Percentiles rank a stretch among this genome's conserved stretches.
phyloP scores from a whole-genome alignment of 30 jellyfish, hydroid and myxozoan genomes.

The Clytia hemisphaerica region DNA sequence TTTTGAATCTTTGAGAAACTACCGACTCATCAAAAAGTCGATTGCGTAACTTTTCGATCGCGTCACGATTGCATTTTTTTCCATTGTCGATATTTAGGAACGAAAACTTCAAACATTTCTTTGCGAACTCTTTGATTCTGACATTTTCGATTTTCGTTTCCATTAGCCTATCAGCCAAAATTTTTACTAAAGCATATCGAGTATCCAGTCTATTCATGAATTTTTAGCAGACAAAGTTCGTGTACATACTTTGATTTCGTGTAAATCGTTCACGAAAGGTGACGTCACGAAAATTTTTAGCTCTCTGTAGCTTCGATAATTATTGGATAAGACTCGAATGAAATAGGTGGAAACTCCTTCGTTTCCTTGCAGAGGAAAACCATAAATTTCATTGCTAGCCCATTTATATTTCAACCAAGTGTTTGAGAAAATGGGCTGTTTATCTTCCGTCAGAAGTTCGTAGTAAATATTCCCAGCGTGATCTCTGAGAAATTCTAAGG shows the following conservation, averaged over 20 bases:
- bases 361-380: slow-evolving; percentile 76
- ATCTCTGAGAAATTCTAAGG: no score
- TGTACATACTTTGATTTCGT: slow-evolving; percentile 54
- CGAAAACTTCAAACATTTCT: slow-evolving; percentile 43
- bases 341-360: slow-evolving; percentile 38
- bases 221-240: slow-evolving; percentile 36
- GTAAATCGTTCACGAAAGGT: slow-evolving; percentile 27
- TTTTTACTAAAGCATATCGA: slow-evolving; percentile 42
- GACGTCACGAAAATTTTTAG: slow-evolving; percentile 26
- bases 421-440: slow-evolving; percentile 32
- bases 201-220: slow-evolving; percentile 60
- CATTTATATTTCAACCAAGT: slow-evolving; percentile 72
- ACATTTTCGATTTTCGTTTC: slow-evolving; percentile 34
- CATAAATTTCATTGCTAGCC: slow-evolving; percentile 47
- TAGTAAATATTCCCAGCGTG: no score
- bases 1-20: slow-evolving; percentile 27
- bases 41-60: slow-evolving; percentile 40
- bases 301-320: no score
- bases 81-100: slow-evolving; percentile 54
- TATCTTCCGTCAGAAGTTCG: slow-evolving; percentile 56
- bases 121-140: slow-evolving; percentile 38
- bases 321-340: no score
- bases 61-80: slow-evolving; percentile 44
- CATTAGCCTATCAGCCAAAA: slow-evolving; percentile 41
- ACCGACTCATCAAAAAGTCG: slow-evolving; percentile 16